A percentile compares a stretch with the other conserved stretches of the same genome.
These are phyloP conservation scores for Drosophila maculinotata DNA, from an alignment of 2,888 invertebrate genomes.

Conservation along the genomic window DNA sequence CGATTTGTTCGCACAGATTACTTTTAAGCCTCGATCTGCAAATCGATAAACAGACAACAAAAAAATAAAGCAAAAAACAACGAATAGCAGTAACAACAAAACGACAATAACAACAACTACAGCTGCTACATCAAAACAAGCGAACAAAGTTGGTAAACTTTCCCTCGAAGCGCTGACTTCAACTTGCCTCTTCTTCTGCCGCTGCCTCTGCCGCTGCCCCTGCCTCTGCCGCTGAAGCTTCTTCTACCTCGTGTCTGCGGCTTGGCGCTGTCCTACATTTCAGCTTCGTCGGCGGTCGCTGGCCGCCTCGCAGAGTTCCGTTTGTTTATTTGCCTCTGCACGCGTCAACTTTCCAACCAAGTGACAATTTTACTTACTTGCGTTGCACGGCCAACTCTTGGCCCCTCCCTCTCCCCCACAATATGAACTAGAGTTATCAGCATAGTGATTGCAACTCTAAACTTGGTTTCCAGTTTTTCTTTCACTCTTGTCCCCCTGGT, in stretches of 20 bases:
- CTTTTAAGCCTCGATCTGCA: constrained; percentile 67
- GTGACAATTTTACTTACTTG: constrained; percentile 66
- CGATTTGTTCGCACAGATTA: constrained; percentile 51
- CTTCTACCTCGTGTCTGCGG: constrained; percentile 46
- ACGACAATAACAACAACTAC: too few relatives aligned
- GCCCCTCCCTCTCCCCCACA: not conserved
- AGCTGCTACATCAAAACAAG: constrained; percentile 7
- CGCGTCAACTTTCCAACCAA: constrained; percentile 62
- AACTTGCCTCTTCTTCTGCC: constrained; percentile 10
- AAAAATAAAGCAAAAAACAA: constrained; percentile 13
- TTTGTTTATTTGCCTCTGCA: constrained; percentile 54
- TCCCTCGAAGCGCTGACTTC: constrained; percentile 58
- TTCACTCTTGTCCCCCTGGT: not conserved
- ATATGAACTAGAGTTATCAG: constrained; percentile 9
- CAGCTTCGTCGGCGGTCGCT: constrained; percentile 29
- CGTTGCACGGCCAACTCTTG: constrained; percentile 34
- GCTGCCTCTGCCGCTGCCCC: constrained; percentile 11
- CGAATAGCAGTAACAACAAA: constrained; percentile 3
- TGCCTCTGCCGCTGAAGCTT: constrained; percentile 10
- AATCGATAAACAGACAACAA: constrained; percentile 66
- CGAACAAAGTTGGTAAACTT: constrained; percentile 60
- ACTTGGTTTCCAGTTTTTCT: constrained; percentile 18
- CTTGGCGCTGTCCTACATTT: constrained; percentile 65
- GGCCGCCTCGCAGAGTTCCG: constrained; percentile 55
- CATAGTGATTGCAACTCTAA: constrained; percentile 17